Evolutionary conservation across 2,113 vertebrate species (phyloP).

Genomic region (Ammospiza nelsoni): DNA sequence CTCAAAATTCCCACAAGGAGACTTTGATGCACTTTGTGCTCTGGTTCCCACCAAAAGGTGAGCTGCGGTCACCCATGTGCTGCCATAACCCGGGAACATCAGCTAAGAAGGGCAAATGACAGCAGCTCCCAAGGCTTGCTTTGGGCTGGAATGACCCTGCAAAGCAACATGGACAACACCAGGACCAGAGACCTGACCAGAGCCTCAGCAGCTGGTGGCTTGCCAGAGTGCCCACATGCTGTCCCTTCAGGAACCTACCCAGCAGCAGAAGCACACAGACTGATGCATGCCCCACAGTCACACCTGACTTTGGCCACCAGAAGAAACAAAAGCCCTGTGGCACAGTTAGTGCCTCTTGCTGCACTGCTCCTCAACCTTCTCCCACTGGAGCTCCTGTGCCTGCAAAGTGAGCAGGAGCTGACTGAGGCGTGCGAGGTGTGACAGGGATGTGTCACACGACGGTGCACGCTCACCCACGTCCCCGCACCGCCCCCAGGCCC

Average conservation of each 20-base stretch:
- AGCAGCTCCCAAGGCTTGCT: background rate
- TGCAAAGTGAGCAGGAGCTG: background rate
- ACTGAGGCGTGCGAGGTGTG: background rate
- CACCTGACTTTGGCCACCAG: background rate
- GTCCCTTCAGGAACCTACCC: background rate
- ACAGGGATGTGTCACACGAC: background rate
- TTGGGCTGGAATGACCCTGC: background rate
- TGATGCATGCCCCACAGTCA: background rate
- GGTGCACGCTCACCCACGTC: rapidly evolving
- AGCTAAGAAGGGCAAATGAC: background rate
- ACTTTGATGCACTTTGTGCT: background rate
- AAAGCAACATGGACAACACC: background rate
- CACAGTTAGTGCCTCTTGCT: background rate
- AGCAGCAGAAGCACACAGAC: background rate
- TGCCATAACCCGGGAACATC: background rate
- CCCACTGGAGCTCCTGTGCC: background rate
- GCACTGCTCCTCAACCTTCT: background rate
- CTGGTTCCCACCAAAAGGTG: background rate
- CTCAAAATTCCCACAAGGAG: background rate
- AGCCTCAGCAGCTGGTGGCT: background rate
- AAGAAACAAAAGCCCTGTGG: background rate
- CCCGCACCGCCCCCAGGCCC: background rate
- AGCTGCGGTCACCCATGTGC: background rate
- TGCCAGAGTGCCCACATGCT: background rate
- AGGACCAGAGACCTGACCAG: rapidly evolving